Evolutionary conservation across 2,113 vertebrate species (phyloP).

Genomic region (Amia ocellicauda): DNA sequence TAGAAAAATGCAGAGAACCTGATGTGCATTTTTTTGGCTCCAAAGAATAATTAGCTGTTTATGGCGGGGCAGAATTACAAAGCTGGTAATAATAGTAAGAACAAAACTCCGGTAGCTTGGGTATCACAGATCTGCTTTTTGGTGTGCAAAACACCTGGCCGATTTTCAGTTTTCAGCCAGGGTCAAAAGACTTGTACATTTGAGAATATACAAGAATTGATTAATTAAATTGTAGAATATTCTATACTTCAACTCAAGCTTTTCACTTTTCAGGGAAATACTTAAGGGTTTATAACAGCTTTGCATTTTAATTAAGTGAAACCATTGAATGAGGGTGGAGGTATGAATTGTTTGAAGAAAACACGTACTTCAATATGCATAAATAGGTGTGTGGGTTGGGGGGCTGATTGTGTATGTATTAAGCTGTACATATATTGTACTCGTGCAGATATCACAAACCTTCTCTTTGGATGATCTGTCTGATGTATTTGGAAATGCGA

Average conservation of each 20-base stretch:
- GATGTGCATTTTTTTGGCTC: neutral
- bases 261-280: neutral
- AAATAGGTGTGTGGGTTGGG: too few relatives aligned
- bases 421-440: too few relatives aligned
- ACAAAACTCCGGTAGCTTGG: constrained; percentile 4
- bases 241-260: neutral
- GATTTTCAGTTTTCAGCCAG: neutral
- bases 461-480: too few relatives aligned
- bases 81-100: neutral
- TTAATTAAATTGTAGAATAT: constrained; percentile 12
- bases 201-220: neutral
- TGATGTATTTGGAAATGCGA: too few relatives aligned
- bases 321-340: constrained; percentile 8
- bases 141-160: neutral
- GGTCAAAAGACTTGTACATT: neutral
- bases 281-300: constrained; percentile 30
- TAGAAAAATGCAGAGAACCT: neutral
- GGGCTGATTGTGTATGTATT: too few relatives aligned
- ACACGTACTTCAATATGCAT: too few relatives aligned
- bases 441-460: too few relatives aligned
- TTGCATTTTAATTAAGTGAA: constrained; percentile 39
- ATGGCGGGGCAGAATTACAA: neutral
- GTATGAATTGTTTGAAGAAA: too few relatives aligned
- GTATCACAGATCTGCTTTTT: neutral
- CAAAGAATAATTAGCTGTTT: neutral